phyloP scores from a whole-genome alignment of 2,113 vertebrate species.

The Malurus melanocephalus region DNA sequence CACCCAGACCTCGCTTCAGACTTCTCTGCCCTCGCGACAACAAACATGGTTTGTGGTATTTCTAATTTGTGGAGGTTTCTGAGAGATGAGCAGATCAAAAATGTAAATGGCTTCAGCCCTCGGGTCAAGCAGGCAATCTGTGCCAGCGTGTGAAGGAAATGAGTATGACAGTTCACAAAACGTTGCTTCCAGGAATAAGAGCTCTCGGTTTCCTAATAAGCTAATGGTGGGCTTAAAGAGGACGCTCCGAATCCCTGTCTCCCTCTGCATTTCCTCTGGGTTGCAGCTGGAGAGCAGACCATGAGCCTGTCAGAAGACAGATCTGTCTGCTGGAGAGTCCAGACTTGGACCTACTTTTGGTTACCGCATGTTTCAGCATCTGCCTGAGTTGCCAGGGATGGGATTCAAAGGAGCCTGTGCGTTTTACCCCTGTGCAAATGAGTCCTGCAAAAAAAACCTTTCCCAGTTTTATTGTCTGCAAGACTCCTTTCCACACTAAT shows the following conservation, averaged over 20 bases:
- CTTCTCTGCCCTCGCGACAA: neutral
- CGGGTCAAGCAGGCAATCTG: slow-evolving; percentile 56
- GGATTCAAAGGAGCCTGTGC: neutral
- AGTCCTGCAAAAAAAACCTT: neutral
- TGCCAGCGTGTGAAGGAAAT: slow-evolving; percentile 50
- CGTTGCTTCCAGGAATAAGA: slow-evolving; percentile 46
- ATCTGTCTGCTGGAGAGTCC: neutral
- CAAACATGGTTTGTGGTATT: slow-evolving; percentile 31
- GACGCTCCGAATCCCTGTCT: neutral
- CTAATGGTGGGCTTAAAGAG: neutral
- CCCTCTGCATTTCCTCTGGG: slow-evolving; percentile 6
- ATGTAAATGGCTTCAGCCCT: slow-evolving; percentile 58
- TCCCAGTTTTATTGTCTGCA: neutral
- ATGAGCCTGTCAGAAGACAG: neutral
- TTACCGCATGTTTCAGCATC: slow-evolving; percentile 13
- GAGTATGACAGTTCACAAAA: slow-evolving; percentile 59
- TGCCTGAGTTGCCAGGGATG: neutral
- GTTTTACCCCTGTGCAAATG: neutral
- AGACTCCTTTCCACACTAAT: slow-evolving; percentile 19
- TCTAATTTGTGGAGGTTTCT: slow-evolving; percentile 40
- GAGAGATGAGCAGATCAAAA: slow-evolving; percentile 56
- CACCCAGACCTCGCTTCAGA: neutral
- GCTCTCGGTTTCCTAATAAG: neutral
- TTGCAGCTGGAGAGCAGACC: slow-evolving; percentile 26
- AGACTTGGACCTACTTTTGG: neutral